phyloP scores from a whole-genome alignment of 2,888 invertebrate genomes.

The Ischnus inquisitorius region DNA sequence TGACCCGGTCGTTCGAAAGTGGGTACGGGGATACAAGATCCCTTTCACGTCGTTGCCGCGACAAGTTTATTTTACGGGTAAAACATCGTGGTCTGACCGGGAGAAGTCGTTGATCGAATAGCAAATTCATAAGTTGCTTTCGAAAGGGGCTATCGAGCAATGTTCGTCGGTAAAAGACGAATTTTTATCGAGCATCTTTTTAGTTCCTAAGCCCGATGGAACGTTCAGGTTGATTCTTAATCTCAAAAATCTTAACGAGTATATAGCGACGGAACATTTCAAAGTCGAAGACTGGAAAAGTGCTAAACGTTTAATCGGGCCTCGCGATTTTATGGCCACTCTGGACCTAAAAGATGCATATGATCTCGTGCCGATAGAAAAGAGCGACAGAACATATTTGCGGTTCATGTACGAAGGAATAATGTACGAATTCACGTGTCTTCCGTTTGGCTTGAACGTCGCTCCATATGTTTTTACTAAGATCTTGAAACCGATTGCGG shows the following conservation, averaged over 20 bases:
- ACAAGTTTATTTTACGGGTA: conserved; percentile 14
- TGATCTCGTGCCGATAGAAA: conserved; percentile 6
- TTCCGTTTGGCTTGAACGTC: conserved; percentile 28
- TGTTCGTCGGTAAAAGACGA: background rate
- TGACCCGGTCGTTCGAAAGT: conserved; percentile 41
- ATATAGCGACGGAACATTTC: conserved; percentile 2
- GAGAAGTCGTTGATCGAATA: background rate
- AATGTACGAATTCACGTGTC: conserved; percentile 36
- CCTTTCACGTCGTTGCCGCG: conserved; percentile 19
- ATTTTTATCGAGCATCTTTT: background rate
- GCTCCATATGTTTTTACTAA: conserved; percentile 52
- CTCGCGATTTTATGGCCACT: conserved; percentile 33
- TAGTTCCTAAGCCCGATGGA: conserved; percentile 1
- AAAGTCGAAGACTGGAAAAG: background rate
- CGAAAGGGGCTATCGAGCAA: conserved; percentile 23
- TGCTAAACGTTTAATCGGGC: background rate
- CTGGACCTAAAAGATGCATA: conserved; percentile 25
- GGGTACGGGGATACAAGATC: conserved; percentile 57
- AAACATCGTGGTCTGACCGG: conserved; percentile 23
- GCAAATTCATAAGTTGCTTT: conserved; percentile 16
- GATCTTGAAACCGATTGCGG: conserved; percentile 51
- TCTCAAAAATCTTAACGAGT: conserved; percentile 57
- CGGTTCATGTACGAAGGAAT: conserved; percentile 8
- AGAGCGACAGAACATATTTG: conserved; percentile 20
- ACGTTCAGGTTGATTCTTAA: conserved; percentile 68